These are phyloP conservation scores for Coronaproctus castanopsis DNA, from an alignment of 2,888 invertebrate genomes.

Conservation along the genomic window DNA sequence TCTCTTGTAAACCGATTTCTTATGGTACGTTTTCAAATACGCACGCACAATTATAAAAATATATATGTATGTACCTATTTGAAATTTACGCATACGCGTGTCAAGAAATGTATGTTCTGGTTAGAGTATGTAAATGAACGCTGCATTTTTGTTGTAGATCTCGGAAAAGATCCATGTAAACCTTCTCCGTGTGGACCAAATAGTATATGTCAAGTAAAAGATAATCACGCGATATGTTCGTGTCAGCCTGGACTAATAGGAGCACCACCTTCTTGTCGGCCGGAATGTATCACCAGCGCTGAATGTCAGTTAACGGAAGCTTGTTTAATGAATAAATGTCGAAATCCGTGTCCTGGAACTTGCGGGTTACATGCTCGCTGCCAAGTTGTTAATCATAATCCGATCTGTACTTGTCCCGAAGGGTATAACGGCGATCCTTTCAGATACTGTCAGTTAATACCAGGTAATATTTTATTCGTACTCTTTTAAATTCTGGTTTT, in stretches of 20 bases:
- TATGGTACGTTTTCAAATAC: slow-evolving; percentile 2
- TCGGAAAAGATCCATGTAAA: slow-evolving; percentile 25
- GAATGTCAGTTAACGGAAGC: slow-evolving; percentile 45
- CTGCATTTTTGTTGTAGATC: too few relatives aligned
- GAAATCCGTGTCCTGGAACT: slow-evolving; percentile 42
- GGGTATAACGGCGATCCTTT: slow-evolving; percentile 44
- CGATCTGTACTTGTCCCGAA: slow-evolving; percentile 41
- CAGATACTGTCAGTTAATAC: slow-evolving; percentile 36
- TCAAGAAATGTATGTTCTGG: too few relatives aligned
- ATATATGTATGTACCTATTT: not conserved
- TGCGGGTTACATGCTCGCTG: slow-evolving; percentile 42
- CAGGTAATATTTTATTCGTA: too few relatives aligned
- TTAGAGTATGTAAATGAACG: too few relatives aligned
- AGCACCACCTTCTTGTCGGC: slow-evolving; percentile 39
- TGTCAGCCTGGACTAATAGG: slow-evolving; percentile 52
- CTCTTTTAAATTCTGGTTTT: not conserved
- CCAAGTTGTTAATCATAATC: slow-evolving; percentile 43
- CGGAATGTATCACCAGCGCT: slow-evolving; percentile 41
- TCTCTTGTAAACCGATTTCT: slow-evolving; percentile 25
- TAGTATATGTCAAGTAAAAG: slow-evolving; percentile 40
- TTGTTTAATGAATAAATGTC: slow-evolving; percentile 42
- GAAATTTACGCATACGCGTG: not conserved
- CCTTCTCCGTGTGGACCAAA: slow-evolving; percentile 54
- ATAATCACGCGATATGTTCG: slow-evolving; percentile 41
- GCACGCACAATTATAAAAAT: not conserved